Conservation (phyloP, 1,140 invertebrate species). For the Neotoxoptera formosana region DNA sequence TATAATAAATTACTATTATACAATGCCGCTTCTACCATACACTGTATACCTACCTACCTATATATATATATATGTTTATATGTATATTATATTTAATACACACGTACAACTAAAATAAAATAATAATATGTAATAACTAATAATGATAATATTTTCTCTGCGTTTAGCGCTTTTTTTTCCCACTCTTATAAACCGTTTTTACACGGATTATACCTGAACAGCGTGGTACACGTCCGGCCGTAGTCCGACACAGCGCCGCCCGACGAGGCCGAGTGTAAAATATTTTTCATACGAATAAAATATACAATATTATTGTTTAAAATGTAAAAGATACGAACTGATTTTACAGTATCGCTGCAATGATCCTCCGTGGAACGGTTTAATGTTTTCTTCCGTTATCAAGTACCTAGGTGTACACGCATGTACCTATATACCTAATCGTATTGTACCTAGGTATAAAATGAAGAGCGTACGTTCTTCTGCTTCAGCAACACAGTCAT, state of each 20-base stretch:
- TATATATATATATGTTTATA: background rate
- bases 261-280: background rate
- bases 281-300: background rate
- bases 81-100: background rate
- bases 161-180: background rate
- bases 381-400: background rate
- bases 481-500: too few species aligned
- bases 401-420: background rate
- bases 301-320: background rate
- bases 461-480: background rate
- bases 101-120: background rate
- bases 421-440: background rate
- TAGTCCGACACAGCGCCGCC: background rate
- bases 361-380: background rate
- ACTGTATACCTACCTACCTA: too few species aligned
- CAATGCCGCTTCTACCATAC: background rate
- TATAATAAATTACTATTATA: conserved; percentile 14
- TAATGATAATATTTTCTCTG: background rate
- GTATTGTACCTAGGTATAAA: background rate
- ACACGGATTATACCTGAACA: background rate
- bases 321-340: background rate
- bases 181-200: background rate
- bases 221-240: too few species aligned
- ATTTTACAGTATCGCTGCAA: background rate
- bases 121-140: background rate